phyloP scores from a whole-genome alignment of 2,113 vertebrate species.

The Setophaga kirtlandii region DNA sequence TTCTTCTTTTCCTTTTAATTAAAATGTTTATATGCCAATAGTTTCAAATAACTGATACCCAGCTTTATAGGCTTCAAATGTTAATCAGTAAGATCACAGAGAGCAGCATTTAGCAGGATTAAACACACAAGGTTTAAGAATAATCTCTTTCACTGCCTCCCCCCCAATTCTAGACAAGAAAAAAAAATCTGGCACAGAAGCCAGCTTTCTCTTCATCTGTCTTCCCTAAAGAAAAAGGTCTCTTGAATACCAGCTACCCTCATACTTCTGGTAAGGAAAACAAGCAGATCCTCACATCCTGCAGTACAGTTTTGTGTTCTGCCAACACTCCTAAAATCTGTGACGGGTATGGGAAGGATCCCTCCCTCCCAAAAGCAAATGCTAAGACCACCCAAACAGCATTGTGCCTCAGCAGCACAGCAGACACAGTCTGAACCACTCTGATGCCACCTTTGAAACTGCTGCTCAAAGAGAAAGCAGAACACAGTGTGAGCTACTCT shows the following conservation, averaged over 20 bases:
- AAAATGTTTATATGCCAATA: slow-evolving; percentile 1
- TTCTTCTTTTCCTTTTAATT: not conserved
- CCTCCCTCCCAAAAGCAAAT: not conserved
- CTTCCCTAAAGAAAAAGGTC: not conserved
- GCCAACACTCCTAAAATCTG: not conserved
- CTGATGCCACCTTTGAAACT: not conserved
- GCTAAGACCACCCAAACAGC: slow-evolving; percentile 8
- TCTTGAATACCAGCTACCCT: not conserved
- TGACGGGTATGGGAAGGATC: not conserved
- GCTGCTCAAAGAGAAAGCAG: not conserved
- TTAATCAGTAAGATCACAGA: slow-evolving; percentile 50
- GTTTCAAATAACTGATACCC: slow-evolving; percentile 38
- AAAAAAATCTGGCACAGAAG: not conserved
- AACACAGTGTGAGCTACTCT: not conserved
- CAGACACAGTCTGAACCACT: not conserved
- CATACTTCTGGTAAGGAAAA: not conserved
- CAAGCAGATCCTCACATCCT: not conserved
- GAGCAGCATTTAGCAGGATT: slow-evolving; percentile 58
- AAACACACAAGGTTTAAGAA: slow-evolving; percentile 40
- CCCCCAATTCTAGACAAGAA: not conserved
- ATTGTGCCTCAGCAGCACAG: not conserved
- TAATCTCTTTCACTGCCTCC: not conserved
- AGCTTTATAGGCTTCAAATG: slow-evolving; percentile 28
- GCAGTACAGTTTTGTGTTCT: not conserved
- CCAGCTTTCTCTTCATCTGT: not conserved